Conservation (phyloP, 2,888 invertebrate species). For the Tipula confusa region DNA sequence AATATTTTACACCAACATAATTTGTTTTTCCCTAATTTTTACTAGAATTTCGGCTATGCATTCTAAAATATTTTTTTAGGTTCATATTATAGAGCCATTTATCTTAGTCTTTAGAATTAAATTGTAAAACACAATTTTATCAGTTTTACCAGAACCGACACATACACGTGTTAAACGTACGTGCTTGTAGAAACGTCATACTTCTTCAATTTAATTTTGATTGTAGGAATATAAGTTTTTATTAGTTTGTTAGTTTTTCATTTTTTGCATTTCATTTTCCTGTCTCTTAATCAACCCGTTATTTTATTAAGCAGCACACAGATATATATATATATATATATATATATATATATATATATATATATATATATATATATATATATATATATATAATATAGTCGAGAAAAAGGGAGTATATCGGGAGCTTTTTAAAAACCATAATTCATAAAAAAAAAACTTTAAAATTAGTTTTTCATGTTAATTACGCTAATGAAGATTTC, state of each 20-base stretch:
- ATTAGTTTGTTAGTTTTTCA: not conserved
- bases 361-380: no score
- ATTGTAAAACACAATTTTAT: no score
- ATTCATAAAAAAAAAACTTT: constrained; percentile 14
- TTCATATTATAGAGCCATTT: no score
- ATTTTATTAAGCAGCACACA: not conserved
- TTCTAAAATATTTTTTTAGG: no score
- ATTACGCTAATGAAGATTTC: constrained; percentile 7
- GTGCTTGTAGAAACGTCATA: no score
- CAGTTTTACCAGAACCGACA: no score
- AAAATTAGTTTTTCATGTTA: constrained; percentile 20
- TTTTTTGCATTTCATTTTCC: not conserved
- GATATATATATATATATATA: not conserved
- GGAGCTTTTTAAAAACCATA: not conserved
- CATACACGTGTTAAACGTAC: no score
- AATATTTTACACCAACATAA: no score
- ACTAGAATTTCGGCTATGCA: no score
- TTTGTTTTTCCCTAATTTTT: no score
- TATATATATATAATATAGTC: no score
- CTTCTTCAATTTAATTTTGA: not conserved
- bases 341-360: not conserved
- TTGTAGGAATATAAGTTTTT: not conserved
- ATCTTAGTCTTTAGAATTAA: no score
- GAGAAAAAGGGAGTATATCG: not conserved
- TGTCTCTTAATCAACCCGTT: not conserved